A percentile compares a stretch with the other conserved stretches of the same genome.
Conservation (phyloP, 1,140 invertebrate species). For the Hetaerina americana region DNA sequence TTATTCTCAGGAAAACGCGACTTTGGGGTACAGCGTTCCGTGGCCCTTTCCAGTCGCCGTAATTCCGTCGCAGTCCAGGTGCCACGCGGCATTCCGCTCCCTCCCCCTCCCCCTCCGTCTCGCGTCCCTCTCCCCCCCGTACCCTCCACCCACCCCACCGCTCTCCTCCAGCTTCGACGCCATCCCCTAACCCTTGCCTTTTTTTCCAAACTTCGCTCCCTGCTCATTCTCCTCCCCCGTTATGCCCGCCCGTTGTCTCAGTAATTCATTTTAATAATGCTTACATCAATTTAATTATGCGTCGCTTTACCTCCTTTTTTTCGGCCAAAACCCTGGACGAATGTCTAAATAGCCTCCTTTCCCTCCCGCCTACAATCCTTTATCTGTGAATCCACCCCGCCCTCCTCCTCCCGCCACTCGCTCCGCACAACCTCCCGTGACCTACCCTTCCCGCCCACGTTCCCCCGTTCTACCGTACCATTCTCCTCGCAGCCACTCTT, state of each 20-base stretch:
- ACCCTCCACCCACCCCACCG: too few species aligned
- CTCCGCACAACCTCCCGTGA: too few species aligned
- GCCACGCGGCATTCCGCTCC: not conserved
- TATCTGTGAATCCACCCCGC: too few species aligned
- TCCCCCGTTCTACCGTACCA: not conserved
- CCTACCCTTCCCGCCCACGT: too few species aligned
- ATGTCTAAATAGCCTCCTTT: not conserved
- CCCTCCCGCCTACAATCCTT: too few species aligned
- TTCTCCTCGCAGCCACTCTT: too few species aligned
- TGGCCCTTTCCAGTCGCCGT: not conserved
- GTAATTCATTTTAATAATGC: constrained; percentile 1
- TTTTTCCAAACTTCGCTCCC: not conserved
- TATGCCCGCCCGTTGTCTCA: not conserved
- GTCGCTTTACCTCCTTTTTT: not conserved
- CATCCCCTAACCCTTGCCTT: too few species aligned
- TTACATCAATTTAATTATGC: constrained; percentile 1
- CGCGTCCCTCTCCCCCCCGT: too few species aligned
- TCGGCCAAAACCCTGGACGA: not conserved
- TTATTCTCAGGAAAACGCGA: not conserved
- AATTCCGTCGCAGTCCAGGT: not conserved
- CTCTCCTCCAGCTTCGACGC: too few species aligned
- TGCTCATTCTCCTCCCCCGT: not conserved
- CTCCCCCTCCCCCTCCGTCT: not conserved
- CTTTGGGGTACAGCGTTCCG: not conserved
- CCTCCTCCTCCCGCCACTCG: too few species aligned